These are phyloP conservation scores for Amphimallon solstitiale DNA, from an alignment of 2,888 invertebrate genomes.

Conservation along the genomic window DNA sequence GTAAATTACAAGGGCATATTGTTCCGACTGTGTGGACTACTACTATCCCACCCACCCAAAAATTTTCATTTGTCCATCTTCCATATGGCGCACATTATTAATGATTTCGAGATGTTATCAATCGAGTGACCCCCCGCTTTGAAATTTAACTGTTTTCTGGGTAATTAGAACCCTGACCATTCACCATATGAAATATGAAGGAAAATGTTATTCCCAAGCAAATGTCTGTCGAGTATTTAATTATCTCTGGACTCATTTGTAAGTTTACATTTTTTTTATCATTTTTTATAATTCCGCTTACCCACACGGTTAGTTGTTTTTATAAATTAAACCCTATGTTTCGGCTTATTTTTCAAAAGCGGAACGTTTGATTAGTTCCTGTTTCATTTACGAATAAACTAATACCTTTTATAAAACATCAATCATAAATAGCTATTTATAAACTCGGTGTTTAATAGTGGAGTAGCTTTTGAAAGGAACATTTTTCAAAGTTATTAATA, in stretches of 20 bases:
- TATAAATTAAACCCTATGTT: constrained; percentile 3
- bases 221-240: constrained; percentile 4
- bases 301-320: neutral
- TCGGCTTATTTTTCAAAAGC: too few species aligned
- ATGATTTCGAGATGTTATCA: constrained; percentile 37
- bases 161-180: constrained; percentile 26
- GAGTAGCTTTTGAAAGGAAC: too few species aligned
- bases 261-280: neutral
- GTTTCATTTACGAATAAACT: too few species aligned
- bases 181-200: constrained; percentile 13
- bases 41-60: constrained; percentile 26
- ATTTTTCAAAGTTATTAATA: too few species aligned
- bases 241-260: constrained; percentile 11
- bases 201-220: neutral
- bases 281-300: neutral
- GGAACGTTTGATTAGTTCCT: too few species aligned
- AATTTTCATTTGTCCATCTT: constrained; percentile 39
- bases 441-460: too few species aligned
- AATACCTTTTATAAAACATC: too few species aligned
- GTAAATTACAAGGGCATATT: constrained; percentile 36
- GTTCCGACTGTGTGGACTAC: constrained; percentile 17
- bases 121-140: constrained; percentile 17
- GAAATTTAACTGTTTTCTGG: constrained; percentile 33
- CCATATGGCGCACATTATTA: constrained; percentile 38
- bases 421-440: too few species aligned